phyloP scores from a whole-genome alignment of 2,797 vertebrate species.

The Antrozous pallidus region DNA sequence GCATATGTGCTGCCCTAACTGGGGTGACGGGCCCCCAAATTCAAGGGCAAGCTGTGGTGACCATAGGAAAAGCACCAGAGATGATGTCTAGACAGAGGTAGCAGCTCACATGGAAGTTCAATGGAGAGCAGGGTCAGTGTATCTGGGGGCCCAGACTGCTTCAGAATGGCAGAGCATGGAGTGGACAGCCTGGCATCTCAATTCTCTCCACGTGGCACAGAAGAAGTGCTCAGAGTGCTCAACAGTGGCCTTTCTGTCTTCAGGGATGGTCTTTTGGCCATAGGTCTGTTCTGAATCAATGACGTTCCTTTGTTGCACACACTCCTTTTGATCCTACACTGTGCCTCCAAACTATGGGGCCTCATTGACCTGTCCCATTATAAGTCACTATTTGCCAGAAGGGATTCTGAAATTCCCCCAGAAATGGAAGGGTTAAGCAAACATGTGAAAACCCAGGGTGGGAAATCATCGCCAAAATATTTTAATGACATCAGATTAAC shows the following conservation, averaged over 20 bases:
- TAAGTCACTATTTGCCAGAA: not conserved
- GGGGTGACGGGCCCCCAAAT: not conserved
- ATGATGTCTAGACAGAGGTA: not conserved
- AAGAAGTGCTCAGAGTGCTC: not conserved
- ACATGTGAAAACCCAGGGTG: not conserved
- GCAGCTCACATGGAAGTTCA: not conserved
- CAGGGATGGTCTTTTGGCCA: not conserved
- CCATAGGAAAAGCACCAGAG: not conserved
- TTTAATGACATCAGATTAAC: not conserved
- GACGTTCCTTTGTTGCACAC: no score
- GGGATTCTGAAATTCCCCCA: not conserved
- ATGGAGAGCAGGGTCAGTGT: not conserved
- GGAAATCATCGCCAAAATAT: not conserved
- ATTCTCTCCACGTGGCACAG: not conserved
- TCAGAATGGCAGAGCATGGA: no score
- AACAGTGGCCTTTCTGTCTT: not conserved
- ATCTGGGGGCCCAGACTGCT: not conserved
- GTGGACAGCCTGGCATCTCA: not conserved
- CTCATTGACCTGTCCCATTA: not conserved
- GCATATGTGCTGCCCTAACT: not conserved
- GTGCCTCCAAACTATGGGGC: not conserved
- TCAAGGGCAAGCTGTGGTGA: not conserved
- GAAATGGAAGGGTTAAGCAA: not conserved
- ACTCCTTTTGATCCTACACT: not conserved
- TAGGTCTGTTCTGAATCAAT: not conserved